Evolutionary conservation across 2,888 invertebrate species (phyloP).

Genomic region (Eudemis profundana): DNA sequence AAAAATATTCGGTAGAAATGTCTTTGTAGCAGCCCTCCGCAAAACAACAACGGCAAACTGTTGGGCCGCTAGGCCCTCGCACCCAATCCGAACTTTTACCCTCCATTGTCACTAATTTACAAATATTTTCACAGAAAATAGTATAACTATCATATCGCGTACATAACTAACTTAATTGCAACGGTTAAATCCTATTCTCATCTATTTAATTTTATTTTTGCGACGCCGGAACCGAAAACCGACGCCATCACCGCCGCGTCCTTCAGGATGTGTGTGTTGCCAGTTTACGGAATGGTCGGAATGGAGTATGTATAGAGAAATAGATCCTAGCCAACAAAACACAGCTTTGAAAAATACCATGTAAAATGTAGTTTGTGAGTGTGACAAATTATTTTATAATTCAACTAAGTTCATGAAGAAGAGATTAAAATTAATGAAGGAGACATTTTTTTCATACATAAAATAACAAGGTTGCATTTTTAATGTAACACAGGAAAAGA

Average conservation of each 20-base stretch:
- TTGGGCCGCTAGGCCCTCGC: conserved; percentile 66
- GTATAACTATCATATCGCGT: conserved; percentile 53
- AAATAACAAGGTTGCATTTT: too few relatives aligned
- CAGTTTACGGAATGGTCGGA: too few relatives aligned
- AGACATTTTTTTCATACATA: too few relatives aligned
- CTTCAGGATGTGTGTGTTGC: conserved; percentile 42
- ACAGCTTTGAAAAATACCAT: too few relatives aligned
- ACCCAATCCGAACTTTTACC: conserved; percentile 73
- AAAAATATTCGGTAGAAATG: conserved; percentile 81
- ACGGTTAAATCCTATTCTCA: conserved; percentile 34
- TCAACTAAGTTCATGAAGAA: too few relatives aligned
- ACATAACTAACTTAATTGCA: conserved; percentile 49
- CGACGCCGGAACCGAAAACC: conserved; percentile 49
- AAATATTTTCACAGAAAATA: conserved; percentile 62
- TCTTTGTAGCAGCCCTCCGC: conserved; percentile 80
- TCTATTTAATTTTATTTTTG: conserved; percentile 46
- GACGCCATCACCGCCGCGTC: conserved; percentile 55
- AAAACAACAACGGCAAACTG: conserved; percentile 79
- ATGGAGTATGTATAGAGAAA: too few relatives aligned
- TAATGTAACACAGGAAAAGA: too few relatives aligned
- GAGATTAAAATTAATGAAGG: too few relatives aligned
- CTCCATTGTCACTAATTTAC: conserved; percentile 66
- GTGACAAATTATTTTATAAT: too few relatives aligned
- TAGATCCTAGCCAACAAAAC: too few relatives aligned
- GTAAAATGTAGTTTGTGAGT: too few relatives aligned